Evolutionary conservation across 2,888 invertebrate species (phyloP).

Genomic region (Orchesella flavescens): DNA sequence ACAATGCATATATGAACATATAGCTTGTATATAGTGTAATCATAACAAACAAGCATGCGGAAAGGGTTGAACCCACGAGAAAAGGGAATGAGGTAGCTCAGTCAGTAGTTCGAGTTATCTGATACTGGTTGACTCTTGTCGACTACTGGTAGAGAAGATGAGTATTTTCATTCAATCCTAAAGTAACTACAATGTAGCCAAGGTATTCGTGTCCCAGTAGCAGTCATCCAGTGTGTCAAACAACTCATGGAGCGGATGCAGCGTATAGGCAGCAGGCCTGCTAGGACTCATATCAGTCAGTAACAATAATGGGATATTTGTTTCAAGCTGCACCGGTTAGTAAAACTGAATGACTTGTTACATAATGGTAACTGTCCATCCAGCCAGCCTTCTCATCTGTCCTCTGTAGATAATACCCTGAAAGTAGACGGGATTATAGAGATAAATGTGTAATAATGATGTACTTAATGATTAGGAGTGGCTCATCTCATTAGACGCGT

Average conservation of each 20-base stretch:
- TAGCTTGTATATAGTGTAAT: too few species aligned
- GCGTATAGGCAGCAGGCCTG: too few species aligned
- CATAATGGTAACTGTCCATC: slow-evolving; percentile 1
- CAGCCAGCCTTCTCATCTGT: slow-evolving; percentile 51
- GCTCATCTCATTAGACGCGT: slow-evolving; percentile 63
- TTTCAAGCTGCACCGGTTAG: not conserved
- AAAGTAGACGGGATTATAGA: slow-evolving; percentile 58
- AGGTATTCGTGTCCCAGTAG: too few species aligned
- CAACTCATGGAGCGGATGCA: too few species aligned
- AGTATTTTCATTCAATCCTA: not conserved
- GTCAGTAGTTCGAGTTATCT: slow-evolving; percentile 33
- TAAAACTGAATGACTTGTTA: slow-evolving; percentile 19
- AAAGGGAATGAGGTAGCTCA: slow-evolving; percentile 3
- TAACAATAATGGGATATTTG: not conserved
- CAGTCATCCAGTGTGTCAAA: too few species aligned
- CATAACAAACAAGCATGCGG: too few species aligned
- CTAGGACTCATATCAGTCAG: too few species aligned
- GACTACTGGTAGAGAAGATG: slow-evolving; percentile 9
- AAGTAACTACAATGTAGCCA: too few species aligned
- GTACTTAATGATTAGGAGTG: slow-evolving; percentile 65
- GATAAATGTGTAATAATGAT: slow-evolving; percentile 64
- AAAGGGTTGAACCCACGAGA: not conserved
- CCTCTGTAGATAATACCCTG: slow-evolving; percentile 52
- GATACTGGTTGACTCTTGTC: slow-evolving; percentile 26
- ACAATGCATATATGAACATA: too few species aligned